Conservation (phyloP, 2,888 invertebrate genomes). For the Margaritifera margaritifera region DNA sequence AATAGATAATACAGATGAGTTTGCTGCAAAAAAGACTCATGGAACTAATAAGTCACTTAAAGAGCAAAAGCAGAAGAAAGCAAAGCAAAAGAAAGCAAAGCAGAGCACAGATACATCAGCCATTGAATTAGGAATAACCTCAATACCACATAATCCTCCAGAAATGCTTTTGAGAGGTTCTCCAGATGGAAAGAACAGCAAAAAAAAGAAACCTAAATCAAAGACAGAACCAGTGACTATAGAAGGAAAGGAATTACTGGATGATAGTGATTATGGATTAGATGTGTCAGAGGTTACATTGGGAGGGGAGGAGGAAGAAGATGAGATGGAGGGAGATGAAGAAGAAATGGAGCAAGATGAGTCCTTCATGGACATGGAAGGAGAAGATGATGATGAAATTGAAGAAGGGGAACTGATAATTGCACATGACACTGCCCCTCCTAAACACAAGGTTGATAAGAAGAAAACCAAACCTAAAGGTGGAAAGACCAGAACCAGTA, state of each 20-base stretch:
- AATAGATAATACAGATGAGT: too few relatives aligned
- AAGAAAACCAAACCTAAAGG: slow-evolving; percentile 26
- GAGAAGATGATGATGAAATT: slow-evolving; percentile 35
- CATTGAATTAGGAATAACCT: too few relatives aligned
- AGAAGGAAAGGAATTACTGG: slow-evolving; percentile 23
- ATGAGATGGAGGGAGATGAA: slow-evolving; percentile 29
- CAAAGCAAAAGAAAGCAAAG: too few relatives aligned
- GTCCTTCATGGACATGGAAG: slow-evolving; percentile 34
- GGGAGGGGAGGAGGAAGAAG: slow-evolving; percentile 28
- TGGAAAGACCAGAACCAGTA: slow-evolving; percentile 1
- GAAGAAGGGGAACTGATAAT: slow-evolving; percentile 49
- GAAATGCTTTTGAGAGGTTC: too few relatives aligned
- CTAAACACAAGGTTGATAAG: slow-evolving; percentile 16
- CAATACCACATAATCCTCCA: too few relatives aligned
- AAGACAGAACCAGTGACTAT: slow-evolving; percentile 25
- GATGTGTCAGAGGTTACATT: slow-evolving; percentile 34
- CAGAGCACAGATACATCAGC: too few relatives aligned
- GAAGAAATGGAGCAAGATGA: slow-evolving; percentile 20
- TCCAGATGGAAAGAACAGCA: slow-evolving; percentile 76
- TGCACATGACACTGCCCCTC: slow-evolving; percentile 36
- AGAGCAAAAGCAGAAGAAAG: too few relatives aligned
- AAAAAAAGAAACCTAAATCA: slow-evolving; percentile 80
- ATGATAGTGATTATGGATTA: slow-evolving; percentile 30
- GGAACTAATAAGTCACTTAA: too few relatives aligned
- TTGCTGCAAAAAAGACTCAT: too few relatives aligned